A percentile compares a stretch with the other conserved stretches of the same genome.
phyloP scores from a whole-genome alignment of 2,113 vertebrate species.

The Calyptomena viridis region DNA sequence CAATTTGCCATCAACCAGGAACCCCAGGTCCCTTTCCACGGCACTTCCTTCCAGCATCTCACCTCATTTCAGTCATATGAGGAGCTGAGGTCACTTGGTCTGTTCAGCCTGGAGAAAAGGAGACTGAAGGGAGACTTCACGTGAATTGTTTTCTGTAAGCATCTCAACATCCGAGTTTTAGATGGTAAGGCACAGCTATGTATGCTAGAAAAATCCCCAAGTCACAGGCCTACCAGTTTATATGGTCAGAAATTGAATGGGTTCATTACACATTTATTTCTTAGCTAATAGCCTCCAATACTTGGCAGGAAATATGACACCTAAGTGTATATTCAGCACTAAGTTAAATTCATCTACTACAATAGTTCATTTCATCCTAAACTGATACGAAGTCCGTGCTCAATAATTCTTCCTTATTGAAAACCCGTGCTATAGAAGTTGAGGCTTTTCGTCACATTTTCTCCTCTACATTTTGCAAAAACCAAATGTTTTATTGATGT shows the following conservation, averaged over 20 bases:
- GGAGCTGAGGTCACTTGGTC: too few species aligned
- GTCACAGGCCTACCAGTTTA: background rate
- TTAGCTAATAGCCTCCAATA: background rate
- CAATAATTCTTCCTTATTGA: background rate
- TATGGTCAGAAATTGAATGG: background rate
- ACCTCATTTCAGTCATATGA: too few species aligned
- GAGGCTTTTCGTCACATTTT: background rate
- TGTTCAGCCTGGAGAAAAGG: background rate
- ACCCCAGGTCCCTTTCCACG: too few species aligned
- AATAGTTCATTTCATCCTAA: background rate
- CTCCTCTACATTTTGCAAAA: background rate
- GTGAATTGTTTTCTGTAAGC: background rate
- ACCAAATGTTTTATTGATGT: background rate
- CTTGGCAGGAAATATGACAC: background rate
- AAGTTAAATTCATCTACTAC: background rate
- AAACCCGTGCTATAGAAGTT: background rate
- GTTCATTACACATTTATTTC: background rate
- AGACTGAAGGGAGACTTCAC: background rate
- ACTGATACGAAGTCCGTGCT: background rate
- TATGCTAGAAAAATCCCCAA: background rate
- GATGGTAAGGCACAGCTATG: background rate
- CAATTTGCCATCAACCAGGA: too few species aligned
- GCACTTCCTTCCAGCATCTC: too few species aligned
- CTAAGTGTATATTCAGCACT: background rate
- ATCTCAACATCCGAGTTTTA: background rate